Evolutionary conservation across 2,888 invertebrate genomes (phyloP).

Genomic region (Sympetrum striolatum): DNA sequence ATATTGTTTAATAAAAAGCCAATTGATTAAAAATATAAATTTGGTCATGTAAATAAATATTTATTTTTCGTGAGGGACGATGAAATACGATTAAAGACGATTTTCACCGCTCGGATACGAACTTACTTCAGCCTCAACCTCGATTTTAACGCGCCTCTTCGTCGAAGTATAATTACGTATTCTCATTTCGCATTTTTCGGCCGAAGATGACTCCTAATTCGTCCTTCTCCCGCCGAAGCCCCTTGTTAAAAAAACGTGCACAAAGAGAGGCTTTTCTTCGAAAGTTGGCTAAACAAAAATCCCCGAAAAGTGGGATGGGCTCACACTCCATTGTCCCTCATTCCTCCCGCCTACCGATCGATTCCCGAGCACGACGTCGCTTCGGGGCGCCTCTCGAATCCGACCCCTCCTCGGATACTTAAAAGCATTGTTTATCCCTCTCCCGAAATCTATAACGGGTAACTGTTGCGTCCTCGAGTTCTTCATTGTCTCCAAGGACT

Average conservation of each 20-base stretch:
- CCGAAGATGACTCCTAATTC: neutral
- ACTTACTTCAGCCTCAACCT: too few species aligned
- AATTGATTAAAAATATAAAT: too few species aligned
- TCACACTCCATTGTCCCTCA: neutral
- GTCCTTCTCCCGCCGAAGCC: neutral
- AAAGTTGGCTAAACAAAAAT: slow-evolving; percentile 36
- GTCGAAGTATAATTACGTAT: neutral
- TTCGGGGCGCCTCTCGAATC: neutral
- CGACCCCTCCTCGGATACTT: neutral
- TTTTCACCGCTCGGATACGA: too few species aligned
- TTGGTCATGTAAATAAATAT: too few species aligned
- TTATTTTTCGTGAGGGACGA: too few species aligned
- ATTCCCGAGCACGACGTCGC: neutral
- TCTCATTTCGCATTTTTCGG: neutral
- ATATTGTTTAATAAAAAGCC: too few species aligned
- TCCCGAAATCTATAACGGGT: neutral
- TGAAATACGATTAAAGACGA: too few species aligned
- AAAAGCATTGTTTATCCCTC: neutral
- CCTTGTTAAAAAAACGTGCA: neutral
- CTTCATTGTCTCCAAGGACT: neutral
- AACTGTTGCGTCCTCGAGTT: neutral
- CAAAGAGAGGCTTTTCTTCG: neutral
- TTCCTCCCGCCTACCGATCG: slow-evolving; percentile 7
- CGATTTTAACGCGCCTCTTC: too few species aligned
- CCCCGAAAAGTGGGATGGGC: neutral